Percentiles rank a stretch among this genome's conserved stretches.
Conservation (phyloP, 1,140 invertebrate species). For the Asbolus verrucosus region DNA sequence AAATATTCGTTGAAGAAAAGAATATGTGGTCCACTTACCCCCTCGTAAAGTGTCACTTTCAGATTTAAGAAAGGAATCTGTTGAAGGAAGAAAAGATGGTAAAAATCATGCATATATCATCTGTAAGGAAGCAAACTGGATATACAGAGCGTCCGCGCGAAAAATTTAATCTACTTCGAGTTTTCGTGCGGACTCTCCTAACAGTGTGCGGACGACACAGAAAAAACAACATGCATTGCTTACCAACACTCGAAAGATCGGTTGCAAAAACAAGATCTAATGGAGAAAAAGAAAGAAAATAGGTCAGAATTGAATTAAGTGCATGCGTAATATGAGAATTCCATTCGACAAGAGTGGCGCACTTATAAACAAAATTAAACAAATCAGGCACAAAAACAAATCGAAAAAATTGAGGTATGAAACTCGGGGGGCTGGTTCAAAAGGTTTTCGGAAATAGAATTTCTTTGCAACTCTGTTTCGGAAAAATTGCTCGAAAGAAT, state of each 20-base stretch:
- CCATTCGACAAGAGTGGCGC: no score
- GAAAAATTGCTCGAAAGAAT: no score
- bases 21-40: constrained; percentile 21
- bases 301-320: constrained; percentile 4
- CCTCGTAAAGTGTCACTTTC: constrained; percentile 38
- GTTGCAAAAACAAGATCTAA: constrained; percentile 39
- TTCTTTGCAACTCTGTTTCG: no score
- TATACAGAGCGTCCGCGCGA: no score
- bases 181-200: no score
- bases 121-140: no score
- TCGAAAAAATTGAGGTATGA: no score
- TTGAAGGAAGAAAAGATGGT: constrained; percentile 24
- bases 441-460: no score
- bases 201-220: not conserved
- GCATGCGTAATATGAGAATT: not conserved
- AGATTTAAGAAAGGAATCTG: constrained; percentile 41
- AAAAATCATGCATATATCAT: constrained; percentile 5
- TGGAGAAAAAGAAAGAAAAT: constrained; percentile 30
- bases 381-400: no score
- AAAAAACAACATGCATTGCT: constrained; percentile 2
- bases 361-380: no score
- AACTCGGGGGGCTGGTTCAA: no score
- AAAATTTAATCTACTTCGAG: no score
- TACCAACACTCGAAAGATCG: not conserved
- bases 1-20: constrained; percentile 3